Percentiles rank a stretch among this genome's conserved stretches.
phyloP scores from a whole-genome alignment of 1,140 invertebrate genomes.

The Drosophila ironensis region DNA sequence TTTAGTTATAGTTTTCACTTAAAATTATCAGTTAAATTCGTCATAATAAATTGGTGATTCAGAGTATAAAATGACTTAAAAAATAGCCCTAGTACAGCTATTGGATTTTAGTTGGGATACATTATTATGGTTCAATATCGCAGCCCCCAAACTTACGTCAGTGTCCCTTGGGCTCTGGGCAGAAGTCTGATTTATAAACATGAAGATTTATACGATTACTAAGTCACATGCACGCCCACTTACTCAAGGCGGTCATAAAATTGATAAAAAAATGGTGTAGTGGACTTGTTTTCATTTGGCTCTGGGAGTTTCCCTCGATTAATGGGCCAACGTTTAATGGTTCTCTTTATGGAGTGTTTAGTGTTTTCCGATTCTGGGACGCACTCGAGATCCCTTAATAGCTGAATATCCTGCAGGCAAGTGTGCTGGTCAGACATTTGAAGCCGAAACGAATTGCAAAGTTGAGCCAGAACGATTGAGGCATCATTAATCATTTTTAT shows the following conservation, averaged over 20 bases:
- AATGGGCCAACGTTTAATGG: slow-evolving; percentile 63
- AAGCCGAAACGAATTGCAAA: slow-evolving; percentile 51
- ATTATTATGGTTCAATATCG: neutral
- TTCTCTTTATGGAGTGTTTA: slow-evolving; percentile 78
- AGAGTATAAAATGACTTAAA: too few relatives aligned
- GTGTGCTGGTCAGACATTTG: slow-evolving; percentile 22
- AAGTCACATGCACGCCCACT: slow-evolving; percentile 62
- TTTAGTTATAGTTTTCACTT: too few relatives aligned
- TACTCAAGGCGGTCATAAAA: slow-evolving; percentile 69
- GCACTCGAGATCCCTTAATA: slow-evolving; percentile 5
- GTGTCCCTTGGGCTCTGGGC: slow-evolving; percentile 29
- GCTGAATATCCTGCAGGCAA: slow-evolving; percentile 37
- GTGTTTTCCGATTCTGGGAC: slow-evolving; percentile 47
- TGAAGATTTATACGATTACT: slow-evolving; percentile 71
- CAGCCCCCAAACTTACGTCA: neutral
- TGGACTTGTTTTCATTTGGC: slow-evolving; percentile 20
- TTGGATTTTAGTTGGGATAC: too few relatives aligned
- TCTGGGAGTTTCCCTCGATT: slow-evolving; percentile 25
- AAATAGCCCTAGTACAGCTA: too few relatives aligned
- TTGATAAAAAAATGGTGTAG: slow-evolving; percentile 58
- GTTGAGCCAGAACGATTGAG: slow-evolving; percentile 15
- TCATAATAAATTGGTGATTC: too few relatives aligned
- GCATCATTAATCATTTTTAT: slow-evolving; percentile 59
- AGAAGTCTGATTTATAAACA: slow-evolving; percentile 68
- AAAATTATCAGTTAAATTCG: too few relatives aligned